Percentiles rank a stretch among this genome's conserved stretches.
These are phyloP conservation scores for Coenonympha arcania DNA, from an alignment of 2,888 invertebrate species.

Conservation along the genomic window DNA sequence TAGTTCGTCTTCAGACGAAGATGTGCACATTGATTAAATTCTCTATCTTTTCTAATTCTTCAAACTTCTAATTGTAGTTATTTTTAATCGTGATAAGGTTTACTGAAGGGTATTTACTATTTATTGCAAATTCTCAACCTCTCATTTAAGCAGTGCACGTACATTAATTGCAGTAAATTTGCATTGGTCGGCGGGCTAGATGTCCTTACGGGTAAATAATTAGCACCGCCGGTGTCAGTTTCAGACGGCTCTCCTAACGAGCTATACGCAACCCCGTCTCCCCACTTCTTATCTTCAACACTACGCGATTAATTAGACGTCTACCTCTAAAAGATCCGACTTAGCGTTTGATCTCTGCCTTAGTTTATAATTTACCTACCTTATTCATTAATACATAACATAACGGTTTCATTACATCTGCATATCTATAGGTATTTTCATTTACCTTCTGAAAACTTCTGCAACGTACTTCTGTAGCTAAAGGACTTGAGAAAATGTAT, in stretches of 20 bases:
- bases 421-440: not conserved
- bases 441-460: not conserved
- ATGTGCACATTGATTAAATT: too few species aligned
- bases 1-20: too few species aligned
- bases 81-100: not conserved
- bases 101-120: not conserved
- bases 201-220: slow-evolving; percentile 65
- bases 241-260: slow-evolving; percentile 64
- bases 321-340: slow-evolving; percentile 35
- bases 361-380: slow-evolving; percentile 21
- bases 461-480: not conserved
- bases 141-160: not conserved
- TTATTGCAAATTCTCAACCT: not conserved
- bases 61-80: too few species aligned
- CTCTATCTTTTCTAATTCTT: too few species aligned
- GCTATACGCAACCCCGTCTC: slow-evolving; percentile 42
- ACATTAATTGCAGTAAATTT: slow-evolving; percentile 17
- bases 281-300: slow-evolving; percentile 34
- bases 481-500: too few species aligned
- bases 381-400: slow-evolving; percentile 9
- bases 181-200: slow-evolving; percentile 31
- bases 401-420: not conserved
- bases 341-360: slow-evolving; percentile 26
- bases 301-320: slow-evolving; percentile 49
- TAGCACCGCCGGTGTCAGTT: slow-evolving; percentile 65